Base-by-base conservation (phyloP, 2,113 vertebrate genomes). In the Xerus inauris region DNA sequence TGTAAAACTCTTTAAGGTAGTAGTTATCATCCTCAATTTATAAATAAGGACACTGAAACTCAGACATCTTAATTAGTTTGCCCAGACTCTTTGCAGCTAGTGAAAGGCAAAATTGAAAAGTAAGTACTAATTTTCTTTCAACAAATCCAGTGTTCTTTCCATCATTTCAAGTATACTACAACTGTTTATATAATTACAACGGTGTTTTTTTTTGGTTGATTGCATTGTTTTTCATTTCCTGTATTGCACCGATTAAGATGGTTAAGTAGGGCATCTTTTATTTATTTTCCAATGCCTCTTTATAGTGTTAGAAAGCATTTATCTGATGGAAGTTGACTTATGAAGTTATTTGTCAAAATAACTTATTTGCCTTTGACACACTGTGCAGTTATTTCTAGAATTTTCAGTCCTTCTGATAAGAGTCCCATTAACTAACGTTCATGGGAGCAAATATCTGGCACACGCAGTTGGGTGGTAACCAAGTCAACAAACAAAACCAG, bases 371-470 rank as follows among this genome's bases (percentile, higher is more conserved):
- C 67, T 80, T 88, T 87, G 92, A 92, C 76, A 71, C 11, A 54
- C 13, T 51, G 28, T 77, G 32, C n/a, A 92, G 54, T 86, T 93
- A 73, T 83, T 94, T 91, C 49, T 59, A 76, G 69, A 91, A 64
- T 69, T 88, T 72, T 24, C 54, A 82, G 16, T n/a, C 19, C 16
- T 67, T 88, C 38, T 72, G 42, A 35, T 71, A 12, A 51, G 93
- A 92, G 9, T 82, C 77, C 28, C 49, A 79, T 38, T 85, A 64
- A 86, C 17, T 45, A 86, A 22, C 8, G 9, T 10, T 42, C 54
- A 40, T 6, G 20, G 80, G 30, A 84, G 51, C 84, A 94, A 77
- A 81, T 45, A 19, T 40, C 62, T 94, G 96, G 54, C 77, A 28
- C 0, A 0, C 35, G 38, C 4, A 75, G 64, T 89, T 17, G 20